Conservation (phyloP, 2,888 invertebrate genomes). For the Leptogaster cylindrica region DNA sequence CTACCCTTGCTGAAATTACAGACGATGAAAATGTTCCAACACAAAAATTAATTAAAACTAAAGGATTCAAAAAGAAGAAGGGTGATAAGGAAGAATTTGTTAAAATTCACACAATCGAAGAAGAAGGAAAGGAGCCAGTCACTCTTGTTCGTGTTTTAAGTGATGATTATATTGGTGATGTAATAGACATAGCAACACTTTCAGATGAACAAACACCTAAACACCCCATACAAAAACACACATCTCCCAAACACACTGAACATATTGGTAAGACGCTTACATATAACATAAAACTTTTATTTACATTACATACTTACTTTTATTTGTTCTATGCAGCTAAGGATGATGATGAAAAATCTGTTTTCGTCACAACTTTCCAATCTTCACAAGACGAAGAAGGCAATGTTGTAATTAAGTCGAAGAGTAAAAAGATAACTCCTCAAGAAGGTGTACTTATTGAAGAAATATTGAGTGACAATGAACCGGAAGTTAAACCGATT, state of each 20-base stretch:
- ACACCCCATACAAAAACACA: constrained; percentile 54
- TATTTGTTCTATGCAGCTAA: constrained; percentile 10
- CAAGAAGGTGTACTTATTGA: constrained; percentile 59
- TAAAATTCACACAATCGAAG: constrained; percentile 63
- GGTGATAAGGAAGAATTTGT: constrained; percentile 56
- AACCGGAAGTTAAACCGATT: constrained; percentile 53
- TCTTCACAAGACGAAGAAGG: constrained; percentile 59
- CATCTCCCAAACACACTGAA: constrained; percentile 46
- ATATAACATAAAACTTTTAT: background rate
- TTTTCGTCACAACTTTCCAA: constrained; percentile 61
- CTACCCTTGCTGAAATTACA: constrained; percentile 56
- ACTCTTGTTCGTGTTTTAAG: constrained; percentile 60
- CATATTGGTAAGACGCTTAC: constrained; percentile 56
- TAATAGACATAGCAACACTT: constrained; percentile 58
- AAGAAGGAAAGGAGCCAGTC: constrained; percentile 62
- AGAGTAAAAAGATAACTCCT: constrained; percentile 58
- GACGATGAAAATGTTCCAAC: constrained; percentile 54
- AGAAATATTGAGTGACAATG: constrained; percentile 60
- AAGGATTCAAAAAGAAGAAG: constrained; percentile 56
- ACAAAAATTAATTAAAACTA: constrained; percentile 55
- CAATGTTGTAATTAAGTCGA: constrained; percentile 57
- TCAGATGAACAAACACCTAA: constrained; percentile 55
- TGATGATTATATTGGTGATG: constrained; percentile 56
- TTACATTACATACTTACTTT: constrained; percentile 13
- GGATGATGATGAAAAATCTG: constrained; percentile 57